Conservation (phyloP, 2,113 vertebrate species). For the Dermatemys mawii region DNA sequence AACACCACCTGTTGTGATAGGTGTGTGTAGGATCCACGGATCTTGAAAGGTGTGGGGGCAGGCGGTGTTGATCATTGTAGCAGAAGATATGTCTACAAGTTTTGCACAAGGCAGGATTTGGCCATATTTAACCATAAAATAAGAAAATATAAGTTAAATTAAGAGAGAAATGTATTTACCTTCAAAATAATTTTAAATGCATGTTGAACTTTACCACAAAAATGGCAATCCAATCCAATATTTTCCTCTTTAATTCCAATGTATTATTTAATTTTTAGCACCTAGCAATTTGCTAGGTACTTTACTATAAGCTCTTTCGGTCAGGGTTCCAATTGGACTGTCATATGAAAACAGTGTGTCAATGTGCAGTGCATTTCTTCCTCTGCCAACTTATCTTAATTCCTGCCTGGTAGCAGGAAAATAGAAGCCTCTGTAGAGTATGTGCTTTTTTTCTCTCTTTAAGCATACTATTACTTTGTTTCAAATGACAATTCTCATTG, state of each 20-base stretch:
- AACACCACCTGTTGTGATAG: not conserved
- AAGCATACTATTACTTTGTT: not conserved
- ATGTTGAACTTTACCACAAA: not conserved
- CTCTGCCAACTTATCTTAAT: not conserved
- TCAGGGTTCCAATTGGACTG: not conserved
- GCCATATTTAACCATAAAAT: not conserved
- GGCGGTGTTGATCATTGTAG: not conserved
- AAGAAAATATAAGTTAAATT: not conserved
- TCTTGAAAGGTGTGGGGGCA: too few relatives aligned
- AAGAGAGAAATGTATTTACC: not conserved
- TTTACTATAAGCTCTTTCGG: not conserved
- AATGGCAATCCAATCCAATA: not conserved
- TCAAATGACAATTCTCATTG: not conserved
- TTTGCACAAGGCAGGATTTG: not conserved
- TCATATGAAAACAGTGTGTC: not conserved
- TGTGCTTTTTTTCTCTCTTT: not conserved
- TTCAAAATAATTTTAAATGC: not conserved
- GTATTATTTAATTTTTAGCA: not conserved
- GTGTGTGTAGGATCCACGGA: too few relatives aligned
- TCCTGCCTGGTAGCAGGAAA: not conserved
- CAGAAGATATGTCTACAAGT: not conserved
- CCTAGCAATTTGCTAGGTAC: not conserved
- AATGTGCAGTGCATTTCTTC: not conserved
- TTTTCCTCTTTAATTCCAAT: not conserved
- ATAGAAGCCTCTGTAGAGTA: not conserved